Conservation (phyloP, 2,888 invertebrate species). For the Spodoptera exigua region DNA sequence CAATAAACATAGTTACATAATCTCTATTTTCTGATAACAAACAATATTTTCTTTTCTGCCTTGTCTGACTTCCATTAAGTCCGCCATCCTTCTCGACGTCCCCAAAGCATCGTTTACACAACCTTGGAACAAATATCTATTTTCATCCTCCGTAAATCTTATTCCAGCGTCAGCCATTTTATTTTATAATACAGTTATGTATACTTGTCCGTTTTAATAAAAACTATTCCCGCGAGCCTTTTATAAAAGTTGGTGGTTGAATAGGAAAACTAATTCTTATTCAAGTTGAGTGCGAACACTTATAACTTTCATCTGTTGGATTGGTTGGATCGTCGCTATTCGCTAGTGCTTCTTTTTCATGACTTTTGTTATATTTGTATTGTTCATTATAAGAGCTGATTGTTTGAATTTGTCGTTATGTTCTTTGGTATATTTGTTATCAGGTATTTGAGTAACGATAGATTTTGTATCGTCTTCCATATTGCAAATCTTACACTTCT, state of each 20-base stretch:
- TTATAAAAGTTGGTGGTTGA: slow-evolving; percentile 48
- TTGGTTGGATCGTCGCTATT: slow-evolving; percentile 36
- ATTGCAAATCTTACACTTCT: no score
- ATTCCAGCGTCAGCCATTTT: slow-evolving; percentile 36
- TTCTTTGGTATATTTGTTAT: no score
- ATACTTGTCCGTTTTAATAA: slow-evolving; percentile 47
- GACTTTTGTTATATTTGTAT: slow-evolving; percentile 16
- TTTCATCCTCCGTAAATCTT: slow-evolving; percentile 23
- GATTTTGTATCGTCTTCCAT: no score
- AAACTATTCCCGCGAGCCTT: slow-evolving; percentile 42
- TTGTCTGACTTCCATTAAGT: slow-evolving; percentile 19
- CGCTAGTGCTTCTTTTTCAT: slow-evolving; percentile 39
- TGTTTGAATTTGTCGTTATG: neutral
- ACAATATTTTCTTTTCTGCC: slow-evolving; percentile 18
- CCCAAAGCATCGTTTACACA: slow-evolving; percentile 23
- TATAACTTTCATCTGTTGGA: slow-evolving; percentile 60
- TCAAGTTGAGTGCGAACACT: slow-evolving; percentile 58
- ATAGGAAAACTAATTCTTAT: slow-evolving; percentile 63
- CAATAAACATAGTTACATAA: no score
- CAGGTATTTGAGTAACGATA: no score
- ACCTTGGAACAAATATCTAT: slow-evolving; percentile 25
- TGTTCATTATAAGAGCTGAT: neutral
- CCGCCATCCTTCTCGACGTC: slow-evolving; percentile 22
- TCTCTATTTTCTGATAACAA: neutral
- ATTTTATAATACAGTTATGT: slow-evolving; percentile 40